These are phyloP conservation scores for Kryptolebias marmoratus DNA, from an alignment of 2,113 vertebrate species.

Conservation along the genomic window DNA sequence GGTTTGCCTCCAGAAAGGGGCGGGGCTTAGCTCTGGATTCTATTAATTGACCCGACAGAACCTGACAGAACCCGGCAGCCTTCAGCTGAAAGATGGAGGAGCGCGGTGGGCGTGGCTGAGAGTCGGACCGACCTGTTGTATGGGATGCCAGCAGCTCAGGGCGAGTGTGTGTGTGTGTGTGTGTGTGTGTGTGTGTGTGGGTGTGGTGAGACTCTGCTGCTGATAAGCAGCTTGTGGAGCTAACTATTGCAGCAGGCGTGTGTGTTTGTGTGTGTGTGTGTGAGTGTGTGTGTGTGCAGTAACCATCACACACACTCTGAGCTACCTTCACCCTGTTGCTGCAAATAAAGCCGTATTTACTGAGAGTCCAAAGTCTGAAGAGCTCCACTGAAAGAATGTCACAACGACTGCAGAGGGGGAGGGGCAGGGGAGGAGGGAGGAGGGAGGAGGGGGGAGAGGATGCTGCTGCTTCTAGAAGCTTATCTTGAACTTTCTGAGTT, in stretches of 20 bases:
- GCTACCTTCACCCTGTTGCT: conserved; percentile 46
- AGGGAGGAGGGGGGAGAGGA: conserved; percentile 21
- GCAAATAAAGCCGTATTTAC: conserved; percentile 83
- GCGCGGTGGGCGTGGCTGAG: background rate
- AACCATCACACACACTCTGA: conserved; percentile 30
- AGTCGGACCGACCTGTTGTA: conserved; percentile 66
- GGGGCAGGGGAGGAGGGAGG: conserved; percentile 2
- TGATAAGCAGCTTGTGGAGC: conserved; percentile 69
- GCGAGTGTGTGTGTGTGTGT: conserved; percentile 37
- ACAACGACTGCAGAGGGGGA: conserved; percentile 40
- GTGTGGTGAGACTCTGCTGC: conserved; percentile 60
- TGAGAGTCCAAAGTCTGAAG: conserved; percentile 78
- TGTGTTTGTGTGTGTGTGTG: conserved; percentile 14
- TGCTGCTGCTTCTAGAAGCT: conserved; percentile 37
- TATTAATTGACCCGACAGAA: too few species aligned
- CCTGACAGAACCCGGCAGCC: too few species aligned
- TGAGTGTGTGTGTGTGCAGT: conserved; percentile 7
- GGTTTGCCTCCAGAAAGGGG: background rate
- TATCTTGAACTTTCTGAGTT: conserved; percentile 16
- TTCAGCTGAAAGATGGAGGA: background rate
- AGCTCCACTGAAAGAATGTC: conserved; percentile 80
- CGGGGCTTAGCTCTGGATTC: background rate
- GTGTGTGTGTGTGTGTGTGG: conserved; percentile 26
- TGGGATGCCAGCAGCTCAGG: conserved; percentile 60
- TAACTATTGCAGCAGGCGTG: conserved; percentile 53